Base-by-base conservation (phyloP, 2,113 vertebrate genomes). In the Axis porcinus region DNA sequence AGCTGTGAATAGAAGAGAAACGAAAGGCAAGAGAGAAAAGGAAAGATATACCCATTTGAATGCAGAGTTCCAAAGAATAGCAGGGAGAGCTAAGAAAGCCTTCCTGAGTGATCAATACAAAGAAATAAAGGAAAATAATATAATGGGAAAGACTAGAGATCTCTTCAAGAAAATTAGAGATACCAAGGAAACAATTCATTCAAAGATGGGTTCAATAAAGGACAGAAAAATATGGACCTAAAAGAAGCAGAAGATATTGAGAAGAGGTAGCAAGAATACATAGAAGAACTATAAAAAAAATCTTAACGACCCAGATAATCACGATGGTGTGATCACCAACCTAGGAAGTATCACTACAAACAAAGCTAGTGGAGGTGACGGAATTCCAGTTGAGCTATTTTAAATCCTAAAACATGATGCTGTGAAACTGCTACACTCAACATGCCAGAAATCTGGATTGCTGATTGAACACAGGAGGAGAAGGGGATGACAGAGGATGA, bases 241-340 rank as follows among this genome's bases (percentile, higher is more conserved):
- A 67, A 36, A 67, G 33, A 67, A 67, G 8, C 33, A 67, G 16
- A 67, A 67, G 64, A 67, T 67, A 1, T 67, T 67, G 36, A 21
- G 7, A n/a, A 67, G 64, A 67, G n/a, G 33, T 0, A 2, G 17
- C 4, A 36, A 67, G 8, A 36, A 67, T 67, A 11, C 33, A 67
- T 33, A 36, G 33, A 64, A 62, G 13, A 67, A 67, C 17, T 8
- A 36, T 21, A 21, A n/a, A 67, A n/a, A 67, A 36, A 36, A 36
- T 67, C 4, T 67, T 36, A 9, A 36, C 0, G 0, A 67, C 4
- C 2, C 64, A 36, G 33, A 36, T 67, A 36, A 67, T 67, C 64
- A 67, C 0, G 4, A 67, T 67, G 33, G 17, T 67, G 64, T 67
- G 17, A 67, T 67, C 64, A 67, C 8, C 33, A 36, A 36, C 8